Percentiles rank a stretch among this genome's conserved stretches.
phyloP scores from a whole-genome alignment of 1,140 invertebrate genomes.

The Lepeophtheirus salmonis region DNA sequence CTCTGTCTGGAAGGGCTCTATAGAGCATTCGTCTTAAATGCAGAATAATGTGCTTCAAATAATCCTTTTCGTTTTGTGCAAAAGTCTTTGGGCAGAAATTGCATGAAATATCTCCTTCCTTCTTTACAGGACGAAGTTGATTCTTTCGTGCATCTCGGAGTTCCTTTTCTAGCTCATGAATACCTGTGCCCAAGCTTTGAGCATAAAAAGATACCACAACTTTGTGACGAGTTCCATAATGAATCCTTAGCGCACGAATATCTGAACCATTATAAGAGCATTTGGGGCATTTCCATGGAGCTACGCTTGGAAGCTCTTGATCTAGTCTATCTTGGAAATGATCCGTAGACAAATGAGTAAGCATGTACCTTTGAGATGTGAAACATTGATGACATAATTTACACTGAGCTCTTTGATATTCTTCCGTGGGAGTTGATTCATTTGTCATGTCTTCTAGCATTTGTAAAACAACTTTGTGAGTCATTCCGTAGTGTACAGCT shows the following conservation, averaged over 20 bases:
- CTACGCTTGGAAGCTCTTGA: neutral
- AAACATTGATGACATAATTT: slow-evolving; percentile 1
- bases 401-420: neutral
- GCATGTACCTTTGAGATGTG: slow-evolving; percentile 8
- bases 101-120: neutral
- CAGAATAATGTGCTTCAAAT: slow-evolving; percentile 9
- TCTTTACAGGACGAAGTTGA: neutral
- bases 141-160: neutral
- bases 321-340: slow-evolving; percentile 8
- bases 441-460: slow-evolving; percentile 3
- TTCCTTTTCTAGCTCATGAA: neutral
- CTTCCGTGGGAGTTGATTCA: neutral
- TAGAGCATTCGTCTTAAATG: neutral
- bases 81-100: neutral
- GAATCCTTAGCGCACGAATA: neutral
- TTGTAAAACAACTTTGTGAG: neutral
- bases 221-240: slow-evolving; percentile 14
- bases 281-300: slow-evolving; percentile 13
- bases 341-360: neutral
- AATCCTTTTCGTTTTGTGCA: slow-evolving; percentile 1
- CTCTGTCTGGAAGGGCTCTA: neutral
- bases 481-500: slow-evolving; percentile 1
- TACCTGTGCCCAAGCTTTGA: neutral
- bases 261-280: slow-evolving; percentile 3
- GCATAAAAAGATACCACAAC: neutral